These are phyloP conservation scores for Linnaemya vulpina DNA, from an alignment of 2,888 invertebrate genomes.

Conservation along the genomic window DNA sequence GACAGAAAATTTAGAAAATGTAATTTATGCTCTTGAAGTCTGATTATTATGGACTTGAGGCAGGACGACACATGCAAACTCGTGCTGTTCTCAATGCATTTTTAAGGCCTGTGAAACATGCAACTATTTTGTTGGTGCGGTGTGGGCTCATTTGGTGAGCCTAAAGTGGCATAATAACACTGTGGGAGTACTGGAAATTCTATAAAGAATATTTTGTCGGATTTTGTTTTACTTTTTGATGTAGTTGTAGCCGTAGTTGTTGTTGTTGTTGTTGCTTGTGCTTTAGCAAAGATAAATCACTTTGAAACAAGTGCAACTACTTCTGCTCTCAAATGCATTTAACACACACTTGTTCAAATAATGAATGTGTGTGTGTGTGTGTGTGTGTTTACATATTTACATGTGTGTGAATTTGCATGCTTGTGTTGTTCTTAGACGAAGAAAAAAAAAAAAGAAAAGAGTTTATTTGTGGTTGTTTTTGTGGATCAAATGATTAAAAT, in stretches of 20 bases:
- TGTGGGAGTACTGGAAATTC: slow-evolving; percentile 64
- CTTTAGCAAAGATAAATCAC: slow-evolving; percentile 71
- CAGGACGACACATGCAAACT: slow-evolving; percentile 41
- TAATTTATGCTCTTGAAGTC: slow-evolving; percentile 63
- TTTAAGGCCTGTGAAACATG: slow-evolving; percentile 34
- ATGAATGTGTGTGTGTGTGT: slow-evolving; percentile 18
- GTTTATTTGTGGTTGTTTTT: slow-evolving; percentile 74
- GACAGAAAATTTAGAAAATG: slow-evolving; percentile 41
- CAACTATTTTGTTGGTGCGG: not conserved
- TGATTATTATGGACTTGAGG: slow-evolving; percentile 62
- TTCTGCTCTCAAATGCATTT: slow-evolving; percentile 45
- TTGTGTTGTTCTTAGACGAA: slow-evolving; percentile 52
- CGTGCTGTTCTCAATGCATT: slow-evolving; percentile 41
- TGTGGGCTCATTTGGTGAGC: slow-evolving; percentile 65
- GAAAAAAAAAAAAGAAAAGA: slow-evolving; percentile 54
- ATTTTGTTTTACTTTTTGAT: not conserved
- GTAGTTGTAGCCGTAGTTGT: too few species aligned
- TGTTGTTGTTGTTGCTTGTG: slow-evolving; percentile 44
- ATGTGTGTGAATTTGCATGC: slow-evolving; percentile 24
- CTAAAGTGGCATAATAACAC: slow-evolving; percentile 80
- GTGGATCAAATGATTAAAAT: slow-evolving; percentile 79
- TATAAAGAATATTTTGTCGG: slow-evolving; percentile 5
- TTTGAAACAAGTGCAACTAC: slow-evolving; percentile 65
- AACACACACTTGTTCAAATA: not conserved
- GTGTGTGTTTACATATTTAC: not conserved